Percentiles rank a stretch among this genome's conserved stretches.
phyloP scores from a whole-genome alignment of 2,888 invertebrate species.

The Amphimallon solstitiale region DNA sequence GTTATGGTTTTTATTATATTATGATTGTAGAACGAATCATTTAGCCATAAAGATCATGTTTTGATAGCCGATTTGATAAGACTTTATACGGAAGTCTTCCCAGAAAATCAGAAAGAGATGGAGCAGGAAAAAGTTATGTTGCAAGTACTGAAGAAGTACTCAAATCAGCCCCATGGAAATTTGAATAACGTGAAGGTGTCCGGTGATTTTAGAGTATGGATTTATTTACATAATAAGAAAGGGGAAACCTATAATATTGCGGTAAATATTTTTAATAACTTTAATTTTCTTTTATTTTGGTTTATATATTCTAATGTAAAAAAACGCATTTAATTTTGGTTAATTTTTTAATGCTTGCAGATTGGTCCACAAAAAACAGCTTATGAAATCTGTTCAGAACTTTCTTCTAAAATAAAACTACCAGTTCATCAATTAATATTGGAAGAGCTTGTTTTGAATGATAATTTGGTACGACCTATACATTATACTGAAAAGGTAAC shows the following conservation, averaged over 20 bases:
- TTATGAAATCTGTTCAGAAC: conserved; percentile 78
- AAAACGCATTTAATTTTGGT: neutral
- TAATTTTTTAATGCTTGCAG: conserved; percentile 60
- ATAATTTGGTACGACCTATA: conserved; percentile 77
- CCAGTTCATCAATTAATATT: conserved; percentile 77
- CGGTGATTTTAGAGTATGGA: conserved; percentile 84
- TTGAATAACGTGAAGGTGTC: conserved; percentile 73
- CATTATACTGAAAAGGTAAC: conserved; percentile 77
- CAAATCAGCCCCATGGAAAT: conserved; percentile 70
- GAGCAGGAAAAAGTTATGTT: conserved; percentile 81
- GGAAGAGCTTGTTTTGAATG: conserved; percentile 83
- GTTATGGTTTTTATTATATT: conserved; percentile 34
- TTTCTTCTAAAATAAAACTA: conserved; percentile 72
- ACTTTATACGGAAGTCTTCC: conserved; percentile 81
- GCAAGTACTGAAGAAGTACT: conserved; percentile 74
- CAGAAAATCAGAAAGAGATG: conserved; percentile 78
- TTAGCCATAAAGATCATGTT: conserved; percentile 73
- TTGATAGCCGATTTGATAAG: conserved; percentile 82
- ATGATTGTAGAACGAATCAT: conserved; percentile 61
- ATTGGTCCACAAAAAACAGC: conserved; percentile 82
- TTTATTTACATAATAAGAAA: conserved; percentile 74
- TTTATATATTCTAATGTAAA: neutral
- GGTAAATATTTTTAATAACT: conserved; percentile 61
- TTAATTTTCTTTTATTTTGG: neutral
- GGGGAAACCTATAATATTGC: conserved; percentile 71